Evolutionary conservation across 2,113 vertebrate genomes (phyloP).

Genomic region (Suncus etruscus): DNA sequence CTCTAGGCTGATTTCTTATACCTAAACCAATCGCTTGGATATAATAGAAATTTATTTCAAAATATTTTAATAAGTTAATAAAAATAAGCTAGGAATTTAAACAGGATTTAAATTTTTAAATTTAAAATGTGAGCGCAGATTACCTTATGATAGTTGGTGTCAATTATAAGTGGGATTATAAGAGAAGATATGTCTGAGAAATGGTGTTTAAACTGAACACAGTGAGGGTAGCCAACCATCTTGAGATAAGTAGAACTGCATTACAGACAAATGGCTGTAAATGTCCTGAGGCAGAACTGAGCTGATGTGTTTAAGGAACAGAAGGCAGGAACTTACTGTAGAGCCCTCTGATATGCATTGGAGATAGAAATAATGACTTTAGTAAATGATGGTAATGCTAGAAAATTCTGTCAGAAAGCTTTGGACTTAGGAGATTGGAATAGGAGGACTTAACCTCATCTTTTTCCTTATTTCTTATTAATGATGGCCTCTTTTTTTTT

Average conservation of each 20-base stretch:
- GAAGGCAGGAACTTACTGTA: not conserved
- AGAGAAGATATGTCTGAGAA: not conserved
- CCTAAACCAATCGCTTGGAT: not conserved
- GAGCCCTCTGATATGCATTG: not conserved
- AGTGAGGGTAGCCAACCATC: not conserved
- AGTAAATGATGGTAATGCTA: not conserved
- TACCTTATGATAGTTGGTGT: not conserved
- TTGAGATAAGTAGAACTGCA: not conserved
- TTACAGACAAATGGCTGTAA: not conserved
- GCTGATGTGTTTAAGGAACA: not conserved
- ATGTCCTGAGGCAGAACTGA: not conserved
- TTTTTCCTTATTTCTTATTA: not conserved
- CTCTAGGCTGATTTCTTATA: not conserved
- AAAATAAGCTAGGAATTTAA: slow-evolving; percentile 38
- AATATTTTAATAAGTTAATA: slow-evolving; percentile 1
- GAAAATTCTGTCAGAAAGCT: not conserved
- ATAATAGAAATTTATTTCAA: slow-evolving; percentile 22
- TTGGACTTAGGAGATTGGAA: not conserved
- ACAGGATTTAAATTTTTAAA: not conserved
- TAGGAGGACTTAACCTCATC: not conserved
- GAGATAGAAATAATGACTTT: not conserved
- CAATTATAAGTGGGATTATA: not conserved
- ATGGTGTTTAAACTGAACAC: not conserved
- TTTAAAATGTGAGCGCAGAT: not conserved
- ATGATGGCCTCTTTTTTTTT: no score